Evolutionary conservation across 2,113 vertebrate species (phyloP), one percentile per base, ranked within the genome.

Genomic region (Gallinago media): DNA sequence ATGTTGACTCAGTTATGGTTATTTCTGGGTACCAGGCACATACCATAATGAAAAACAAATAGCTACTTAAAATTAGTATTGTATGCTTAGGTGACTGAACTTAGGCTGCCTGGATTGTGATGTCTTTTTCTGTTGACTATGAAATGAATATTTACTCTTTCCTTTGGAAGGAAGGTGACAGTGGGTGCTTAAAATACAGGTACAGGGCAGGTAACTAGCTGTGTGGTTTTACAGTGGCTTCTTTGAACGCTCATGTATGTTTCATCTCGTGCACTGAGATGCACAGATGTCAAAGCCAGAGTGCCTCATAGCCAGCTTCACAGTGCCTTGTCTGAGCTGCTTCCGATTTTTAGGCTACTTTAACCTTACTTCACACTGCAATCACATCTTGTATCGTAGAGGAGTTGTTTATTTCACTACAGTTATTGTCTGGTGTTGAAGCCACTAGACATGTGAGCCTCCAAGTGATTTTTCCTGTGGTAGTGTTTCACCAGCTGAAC

Each of bases 401-500:
- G 58, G 20, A 62, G 26, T 88, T 79, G 18, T 65, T 74, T 91
- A 56, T 31, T 36, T 88, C 25, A 8, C 52, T 86, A 12, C 32
- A 66, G 4, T 56, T 86, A 11, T 8, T 78, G 22, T 61, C 66
- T 89, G 0, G 0, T 38, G n/a, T 65, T 67, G 73, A 83, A 88
- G 42, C 75, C 58, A 9, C 27, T 47, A 85, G 68, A 68, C 73
- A 17, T 23, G 76, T 82, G 88, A 95, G 49, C 65, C 91, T 86
- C 68, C 65, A 49, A 84, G 82, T 2, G 7, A 66, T 78, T 95
- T 77, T 40, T 74, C 47, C 40, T 31, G 6, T 32, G 65, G 55
- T 55, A 68, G 10, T 12, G 38, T 88, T 95, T 86, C 61, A 67
- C 54, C 55, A 70, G n/a, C 40, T 94, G 76, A 89, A 52, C 61